Percentiles rank a stretch among this genome's conserved stretches.
Evolutionary conservation across 2,113 vertebrate genomes (phyloP).

Genomic region (Mionectes macconnelli): DNA sequence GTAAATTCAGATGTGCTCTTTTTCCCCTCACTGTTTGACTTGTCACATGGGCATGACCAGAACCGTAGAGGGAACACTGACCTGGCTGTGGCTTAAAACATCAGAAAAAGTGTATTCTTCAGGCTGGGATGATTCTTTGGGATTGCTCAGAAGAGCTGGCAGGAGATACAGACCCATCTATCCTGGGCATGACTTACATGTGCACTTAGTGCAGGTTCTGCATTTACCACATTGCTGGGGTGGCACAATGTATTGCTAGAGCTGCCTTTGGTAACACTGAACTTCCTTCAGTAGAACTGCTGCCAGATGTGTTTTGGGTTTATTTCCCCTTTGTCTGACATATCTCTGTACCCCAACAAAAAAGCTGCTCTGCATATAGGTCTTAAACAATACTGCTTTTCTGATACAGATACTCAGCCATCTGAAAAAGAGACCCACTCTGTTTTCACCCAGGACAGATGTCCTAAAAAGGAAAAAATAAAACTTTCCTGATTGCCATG

Average conservation of each 20-base stretch:
- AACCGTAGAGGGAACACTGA: not conserved
- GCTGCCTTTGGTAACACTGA: not conserved
- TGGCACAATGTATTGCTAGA: not conserved
- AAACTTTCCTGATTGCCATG: not conserved
- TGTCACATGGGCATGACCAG: not conserved
- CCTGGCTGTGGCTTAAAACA: not conserved
- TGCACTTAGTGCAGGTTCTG: not conserved
- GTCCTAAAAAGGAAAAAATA: not conserved
- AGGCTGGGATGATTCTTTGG: not conserved
- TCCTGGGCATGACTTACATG: not conserved
- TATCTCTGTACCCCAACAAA: not conserved
- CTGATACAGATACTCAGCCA: not conserved
- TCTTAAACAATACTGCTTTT: not conserved
- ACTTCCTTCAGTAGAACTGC: not conserved
- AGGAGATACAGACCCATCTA: not conserved
- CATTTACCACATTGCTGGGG: not conserved
- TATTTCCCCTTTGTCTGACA: not conserved
- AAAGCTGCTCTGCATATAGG: not conserved
- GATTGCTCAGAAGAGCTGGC: not conserved
- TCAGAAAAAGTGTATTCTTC: not conserved
- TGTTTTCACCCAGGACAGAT: not conserved
- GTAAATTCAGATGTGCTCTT: not conserved
- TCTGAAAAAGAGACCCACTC: not conserved
- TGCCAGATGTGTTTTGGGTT: not conserved
- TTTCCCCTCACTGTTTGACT: not conserved